phyloP scores from a whole-genome alignment of 2,113 vertebrate genomes.

The Macrotus californicus region DNA sequence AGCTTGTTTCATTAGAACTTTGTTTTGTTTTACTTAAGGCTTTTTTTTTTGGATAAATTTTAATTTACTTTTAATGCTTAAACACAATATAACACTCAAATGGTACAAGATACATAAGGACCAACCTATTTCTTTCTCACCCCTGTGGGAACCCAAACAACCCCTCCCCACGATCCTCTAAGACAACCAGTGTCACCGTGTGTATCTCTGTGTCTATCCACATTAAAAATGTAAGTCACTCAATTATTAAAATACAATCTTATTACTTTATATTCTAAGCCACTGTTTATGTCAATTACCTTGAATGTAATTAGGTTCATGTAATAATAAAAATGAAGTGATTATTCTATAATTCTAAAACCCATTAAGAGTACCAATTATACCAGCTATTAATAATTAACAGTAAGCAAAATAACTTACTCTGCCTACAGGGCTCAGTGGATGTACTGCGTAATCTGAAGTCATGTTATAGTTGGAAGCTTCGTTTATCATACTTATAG shows the following conservation, averaged over 20 bases:
- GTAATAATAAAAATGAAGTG: conserved; percentile 22
- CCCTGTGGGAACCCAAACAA: not conserved
- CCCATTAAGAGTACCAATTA: not conserved
- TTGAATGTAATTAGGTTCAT: not conserved
- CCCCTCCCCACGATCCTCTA: too few species aligned
- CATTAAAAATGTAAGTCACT: not conserved
- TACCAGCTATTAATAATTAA: not conserved
- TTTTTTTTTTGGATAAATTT: not conserved
- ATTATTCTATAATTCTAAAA: conserved; percentile 14
- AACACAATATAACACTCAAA: not conserved
- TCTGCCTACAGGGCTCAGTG: conserved; percentile 89
- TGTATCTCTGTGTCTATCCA: not conserved
- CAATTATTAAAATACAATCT: conserved; percentile 11
- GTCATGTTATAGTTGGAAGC: conserved; percentile 89
- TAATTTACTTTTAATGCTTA: not conserved
- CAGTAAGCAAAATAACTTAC: conserved; percentile 79
- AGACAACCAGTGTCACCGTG: not conserved
- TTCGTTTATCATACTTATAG: conserved; percentile 91
- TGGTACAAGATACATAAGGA: not conserved
- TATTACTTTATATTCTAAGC: conserved; percentile 25
- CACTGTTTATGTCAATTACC: not conserved
- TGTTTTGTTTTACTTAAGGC: not conserved
- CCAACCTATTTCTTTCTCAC: not conserved
- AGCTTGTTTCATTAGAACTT: not conserved
- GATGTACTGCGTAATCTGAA: conserved; percentile 86